Evolutionary conservation across 2,888 invertebrate genomes (phyloP), one percentile per base, ranked within the genome.

Genomic region (Ochlodes sylvanus): DNA sequence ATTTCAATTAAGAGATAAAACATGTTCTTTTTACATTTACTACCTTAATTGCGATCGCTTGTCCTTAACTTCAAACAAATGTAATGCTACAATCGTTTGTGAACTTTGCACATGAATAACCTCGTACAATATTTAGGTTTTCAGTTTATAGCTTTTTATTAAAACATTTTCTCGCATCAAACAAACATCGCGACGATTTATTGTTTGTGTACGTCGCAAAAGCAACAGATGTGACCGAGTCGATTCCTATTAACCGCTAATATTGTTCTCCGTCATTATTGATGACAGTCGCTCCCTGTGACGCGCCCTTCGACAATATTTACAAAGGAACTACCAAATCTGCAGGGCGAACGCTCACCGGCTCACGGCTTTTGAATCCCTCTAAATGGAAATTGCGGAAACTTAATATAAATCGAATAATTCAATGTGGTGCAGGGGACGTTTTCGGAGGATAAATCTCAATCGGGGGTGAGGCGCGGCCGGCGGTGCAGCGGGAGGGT

Each of bases 361-460:
- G 74, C 71, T 80, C 68, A 55, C 69, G 70, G 77, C 79, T 79
- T 79, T 82, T 77, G 82, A 81, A 83, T 88, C 91, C 88, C 89
- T 90, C 87, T 83, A 82, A 88, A 88, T 87, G 85, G 89, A 86
- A 90, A 90, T 89, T 88, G 88, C 90, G 92, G 90, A 92, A 92
- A 93, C 90, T 88, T 89, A 92, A 92, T 92, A 92, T 91, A 92
- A 92, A 92, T 90, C 89, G 90, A 86, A 92, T 92, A 91, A 92
- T 89, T 87, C 85, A 88, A 86, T 89, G 82, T 85, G 81, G 83
- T 85, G 85, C 83, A 84, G 89, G 92, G 91, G 88, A 86, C 82
- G 84, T 88, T 91, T 89, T 81, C 88, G 87, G 86, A 82, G 89
- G 87, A 91, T 90, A 89, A 90, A 90, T 91, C 89, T 91, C 86